A percentile compares a stretch with the other conserved stretches of the same genome.
These are phyloP conservation scores for Lysiphlebus fabarum DNA, from an alignment of 1,140 invertebrate species.

Conservation along the genomic window DNA sequence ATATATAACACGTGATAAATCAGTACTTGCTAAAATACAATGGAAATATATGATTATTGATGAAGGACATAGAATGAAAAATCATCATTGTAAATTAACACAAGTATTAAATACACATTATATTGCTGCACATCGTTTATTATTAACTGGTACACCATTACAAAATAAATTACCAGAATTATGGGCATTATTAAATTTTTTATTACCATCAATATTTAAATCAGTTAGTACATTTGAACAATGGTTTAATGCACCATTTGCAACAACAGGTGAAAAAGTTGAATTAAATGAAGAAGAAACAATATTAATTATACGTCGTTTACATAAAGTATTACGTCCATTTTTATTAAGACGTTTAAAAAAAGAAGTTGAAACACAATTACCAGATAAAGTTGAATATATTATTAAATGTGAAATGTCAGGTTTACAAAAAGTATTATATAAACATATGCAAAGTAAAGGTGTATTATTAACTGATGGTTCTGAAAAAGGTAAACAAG, in stretches of 20 bases:
- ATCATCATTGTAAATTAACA: slow-evolving; percentile 98
- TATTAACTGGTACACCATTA: slow-evolving; percentile 94
- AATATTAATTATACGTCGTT: slow-evolving; percentile 96
- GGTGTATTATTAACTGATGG: slow-evolving; percentile 92
- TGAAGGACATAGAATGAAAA: slow-evolving; percentile 99
- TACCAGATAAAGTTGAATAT: slow-evolving; percentile 98
- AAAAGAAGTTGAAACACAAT: slow-evolving; percentile 97
- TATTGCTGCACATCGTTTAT: slow-evolving; percentile 86
- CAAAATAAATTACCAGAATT: slow-evolving; percentile 97
- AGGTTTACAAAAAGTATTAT: slow-evolving; percentile 86
- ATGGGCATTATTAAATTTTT: slow-evolving; percentile 97
- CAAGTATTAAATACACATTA: slow-evolving; percentile 96
- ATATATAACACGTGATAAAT: slow-evolving; percentile 97
- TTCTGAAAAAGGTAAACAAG: slow-evolving; percentile 91
- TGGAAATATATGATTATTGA: slow-evolving; percentile 99
- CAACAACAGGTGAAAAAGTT: slow-evolving; percentile 96
- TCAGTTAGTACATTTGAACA: slow-evolving; percentile 98
- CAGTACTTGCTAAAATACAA: slow-evolving; percentile 90
- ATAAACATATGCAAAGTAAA: slow-evolving; percentile 96
- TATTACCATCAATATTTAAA: slow-evolving; percentile 97
- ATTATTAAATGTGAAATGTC: slow-evolving; percentile 99
- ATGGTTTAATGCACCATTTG: slow-evolving; percentile 99
- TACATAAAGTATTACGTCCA: slow-evolving; percentile 96
- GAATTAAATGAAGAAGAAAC: slow-evolving; percentile 99
- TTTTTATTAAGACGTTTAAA: slow-evolving; percentile 94